Base-by-base conservation (phyloP, 2,113 vertebrate genomes). In the Larimichthys polyactis region DNA sequence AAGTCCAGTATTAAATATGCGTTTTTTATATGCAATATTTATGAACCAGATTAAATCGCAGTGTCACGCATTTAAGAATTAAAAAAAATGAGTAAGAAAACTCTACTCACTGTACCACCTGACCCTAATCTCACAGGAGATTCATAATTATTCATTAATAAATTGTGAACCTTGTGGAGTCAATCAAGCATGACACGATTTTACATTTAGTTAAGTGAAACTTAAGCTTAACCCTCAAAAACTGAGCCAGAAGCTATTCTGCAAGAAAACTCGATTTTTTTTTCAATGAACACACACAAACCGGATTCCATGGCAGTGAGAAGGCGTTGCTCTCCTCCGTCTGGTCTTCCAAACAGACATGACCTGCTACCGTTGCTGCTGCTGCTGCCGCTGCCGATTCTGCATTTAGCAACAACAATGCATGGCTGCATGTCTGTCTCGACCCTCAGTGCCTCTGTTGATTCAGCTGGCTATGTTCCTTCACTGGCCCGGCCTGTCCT, bases 371-470 rank as follows among this genome's bases (percentile, higher is more conserved):
- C 74, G 76, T 78, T 82, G 22, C 85, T 81, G 27, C 73, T 8
- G 36, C 36, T 36, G 32, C 32, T 29, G 70, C 60, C 55, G 27
- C 27, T 71, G 70, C 60, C 58, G 49, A 58, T 74, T 86, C 91
- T 89, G 65, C 80, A 78, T 90, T 89, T 91, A 91, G 89, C 88
- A 89, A 85, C 90, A 90, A 91, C 75, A 78, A 76, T 89, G 72
- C 54, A 43, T 55, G 74, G 66, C 78, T 48, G 49, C 60, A 65
- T 81, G 79, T 87, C 79, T 89, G 70, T 44, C 73, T 74, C 79
- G 87, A 85, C 83, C 82, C 75, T 43, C 54, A 1, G 71, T 32
- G 64, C 71, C 70, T 85, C 73, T 93, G 89, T 92, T 94, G 90
- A 87, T 89, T 89, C 93, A 94, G 91, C 92, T 94, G 91, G 81